Conservation (phyloP, 2,888 invertebrate species). For the Archips xylosteana region DNA sequence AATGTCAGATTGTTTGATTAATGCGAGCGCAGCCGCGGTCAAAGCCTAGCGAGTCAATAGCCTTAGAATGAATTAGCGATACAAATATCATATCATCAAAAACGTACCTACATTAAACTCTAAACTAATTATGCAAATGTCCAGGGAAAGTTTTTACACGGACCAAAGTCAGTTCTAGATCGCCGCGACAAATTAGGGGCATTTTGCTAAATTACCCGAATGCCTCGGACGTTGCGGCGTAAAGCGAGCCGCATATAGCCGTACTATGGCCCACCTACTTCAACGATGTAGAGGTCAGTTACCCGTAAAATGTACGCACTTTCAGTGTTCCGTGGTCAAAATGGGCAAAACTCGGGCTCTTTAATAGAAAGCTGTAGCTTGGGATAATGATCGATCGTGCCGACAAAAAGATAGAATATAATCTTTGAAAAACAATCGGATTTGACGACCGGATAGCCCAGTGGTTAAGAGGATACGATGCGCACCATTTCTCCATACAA, state of each 20-base stretch:
- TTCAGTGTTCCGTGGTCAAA: no score
- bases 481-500: no score
- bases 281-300: conserved; percentile 12
- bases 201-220: conserved; percentile 34
- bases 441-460: no score
- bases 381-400: no score
- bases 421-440: no score
- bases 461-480: no score
- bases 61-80: not conserved
- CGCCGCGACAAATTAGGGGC: conserved; percentile 31
- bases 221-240: conserved; percentile 4
- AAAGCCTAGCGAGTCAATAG: not conserved
- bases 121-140: conserved; percentile 11
- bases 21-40: no score
- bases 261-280: conserved; percentile 2
- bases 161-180: conserved; percentile 3
- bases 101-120: not conserved
- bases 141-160: conserved; percentile 24
- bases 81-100: not conserved
- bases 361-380: no score
- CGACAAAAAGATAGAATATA: no score
- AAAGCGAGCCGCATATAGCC: not conserved
- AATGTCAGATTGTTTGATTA: no score
- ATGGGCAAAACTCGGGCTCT: no score
- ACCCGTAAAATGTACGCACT: conserved; percentile 24